Percentiles rank a stretch among this genome's conserved stretches.
These are phyloP conservation scores for Nephrotoma flavescens DNA, from an alignment of 2,888 invertebrate species.

Conservation along the genomic window DNA sequence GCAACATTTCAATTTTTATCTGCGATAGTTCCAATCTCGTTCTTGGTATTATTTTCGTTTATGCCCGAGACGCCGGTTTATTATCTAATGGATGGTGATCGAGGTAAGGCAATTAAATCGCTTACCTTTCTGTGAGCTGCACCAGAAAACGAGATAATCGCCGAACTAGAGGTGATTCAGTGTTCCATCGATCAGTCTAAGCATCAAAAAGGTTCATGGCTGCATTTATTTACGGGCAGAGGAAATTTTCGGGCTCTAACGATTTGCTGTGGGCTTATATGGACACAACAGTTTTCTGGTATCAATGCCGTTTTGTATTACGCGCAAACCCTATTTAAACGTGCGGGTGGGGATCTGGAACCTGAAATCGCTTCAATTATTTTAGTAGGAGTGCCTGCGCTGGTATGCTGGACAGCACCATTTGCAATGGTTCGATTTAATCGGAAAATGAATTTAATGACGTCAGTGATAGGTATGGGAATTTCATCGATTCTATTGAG, in stretches of 20 bases:
- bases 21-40: constrained; percentile 18
- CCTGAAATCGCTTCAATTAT: background rate
- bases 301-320: background rate
- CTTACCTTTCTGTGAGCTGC: background rate
- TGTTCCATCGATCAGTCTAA: background rate
- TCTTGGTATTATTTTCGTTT: constrained; percentile 23
- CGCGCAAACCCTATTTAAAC: background rate
- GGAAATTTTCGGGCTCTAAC: background rate
- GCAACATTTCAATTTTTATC: constrained; percentile 19
- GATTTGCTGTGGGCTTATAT: background rate
- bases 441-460: background rate
- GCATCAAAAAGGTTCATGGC: background rate
- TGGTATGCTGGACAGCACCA: background rate
- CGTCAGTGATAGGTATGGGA: background rate
- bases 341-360: background rate
- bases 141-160: background rate
- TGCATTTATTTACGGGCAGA: background rate
- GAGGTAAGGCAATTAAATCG: background rate
- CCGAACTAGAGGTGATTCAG: background rate
- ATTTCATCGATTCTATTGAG: background rate
- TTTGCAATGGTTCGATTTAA: background rate
- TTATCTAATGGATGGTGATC: constrained; percentile 18
- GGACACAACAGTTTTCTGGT: background rate
- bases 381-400: background rate
- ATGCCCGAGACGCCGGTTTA: constrained; percentile 25